Evolutionary conservation across 2,888 invertebrate genomes (phyloP), one percentile per base, ranked within the genome.

Genomic region (Vesta saturnalis): DNA sequence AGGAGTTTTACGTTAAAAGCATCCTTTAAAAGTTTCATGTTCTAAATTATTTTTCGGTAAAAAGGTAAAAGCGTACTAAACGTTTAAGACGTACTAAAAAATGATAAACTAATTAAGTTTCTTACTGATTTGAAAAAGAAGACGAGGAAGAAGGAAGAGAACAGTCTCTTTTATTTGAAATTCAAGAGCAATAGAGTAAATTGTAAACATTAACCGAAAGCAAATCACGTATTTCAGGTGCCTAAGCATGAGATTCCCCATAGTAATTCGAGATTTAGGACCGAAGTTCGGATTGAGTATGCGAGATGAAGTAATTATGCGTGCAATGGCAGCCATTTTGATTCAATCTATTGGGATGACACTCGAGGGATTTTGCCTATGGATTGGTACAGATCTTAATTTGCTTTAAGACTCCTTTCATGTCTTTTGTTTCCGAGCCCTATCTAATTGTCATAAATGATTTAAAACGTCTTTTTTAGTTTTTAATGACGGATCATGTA

Each of bases 291-390:
- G 77, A 78, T 75, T 76, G 76, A 77, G 78, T 78, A 75, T 78
- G 77, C 78, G 75, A 73, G 75, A 77, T 78, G 80, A 78, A 79
- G 82, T 82, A 83, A 83, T 83, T 83, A 83, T 81, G 82, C 82
- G 82, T 81, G 78, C 80, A 79, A 80, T 79, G 79, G 80, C 79
- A 80, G 81, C 82, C 83, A 83, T 86, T 85, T 83, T 84, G 84
- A 85, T 86, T 86, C 87, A 86, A 87, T 87, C 87, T 86, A 87
- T 87, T 83, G 86, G 85, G 85, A 87, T 87, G 88, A 87, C 87
- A 87, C 87, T 86, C 87, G 79, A 74, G 87, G 87, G 87, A 87
- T 77, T 79, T 78, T 77, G 78, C 75, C 78, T 76, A 77, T 75
- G 79, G 79, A 80, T 79, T 77, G 78, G 78, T 73, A 75, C 76